Percentiles rank a stretch among this genome's conserved stretches.
Conservation (phyloP, 2,888 invertebrate genomes). For the Trachelus tabidus region DNA sequence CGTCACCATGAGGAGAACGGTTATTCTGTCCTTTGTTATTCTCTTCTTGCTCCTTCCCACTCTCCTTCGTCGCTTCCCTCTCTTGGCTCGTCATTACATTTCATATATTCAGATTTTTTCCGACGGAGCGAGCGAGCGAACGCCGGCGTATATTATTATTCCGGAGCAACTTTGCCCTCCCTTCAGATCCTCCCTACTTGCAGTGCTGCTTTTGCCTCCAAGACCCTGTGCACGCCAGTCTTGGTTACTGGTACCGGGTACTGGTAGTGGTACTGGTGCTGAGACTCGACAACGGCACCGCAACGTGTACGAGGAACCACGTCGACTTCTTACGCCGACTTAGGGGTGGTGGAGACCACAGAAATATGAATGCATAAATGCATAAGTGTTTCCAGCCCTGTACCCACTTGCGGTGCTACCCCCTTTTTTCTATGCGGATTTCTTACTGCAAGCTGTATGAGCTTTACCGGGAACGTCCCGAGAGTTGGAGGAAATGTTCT, state of each 20-base stretch:
- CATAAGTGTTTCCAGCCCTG: constrained; percentile 57
- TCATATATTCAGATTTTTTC: constrained; percentile 64
- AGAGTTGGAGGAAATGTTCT: background rate
- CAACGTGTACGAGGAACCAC: constrained; percentile 5
- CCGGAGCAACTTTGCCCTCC: constrained; percentile 61
- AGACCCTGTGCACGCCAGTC: background rate
- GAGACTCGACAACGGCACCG: background rate
- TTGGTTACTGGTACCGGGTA: constrained; percentile 1
- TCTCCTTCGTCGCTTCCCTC: constrained; percentile 29
- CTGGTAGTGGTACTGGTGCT: background rate
- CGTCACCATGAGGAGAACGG: constrained; percentile 4
- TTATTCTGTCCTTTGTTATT: background rate
- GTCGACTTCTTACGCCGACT: constrained; percentile 52
- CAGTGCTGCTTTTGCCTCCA: constrained; percentile 14
- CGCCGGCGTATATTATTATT: constrained; percentile 61
- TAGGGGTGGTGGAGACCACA: constrained; percentile 47
- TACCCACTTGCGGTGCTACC: constrained; percentile 18
- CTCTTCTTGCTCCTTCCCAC: background rate
- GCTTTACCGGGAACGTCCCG: background rate
- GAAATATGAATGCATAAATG: constrained; percentile 66
- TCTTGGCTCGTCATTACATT: constrained; percentile 58
- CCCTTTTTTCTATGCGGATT: constrained; percentile 10
- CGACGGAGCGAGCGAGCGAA: constrained; percentile 41
- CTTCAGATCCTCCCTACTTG: constrained; percentile 32
- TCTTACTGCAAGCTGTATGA: constrained; percentile 10